Base-by-base conservation (phyloP, 30 jellyfish, hydroid and myxozoan species). In the Cassiopea andromeda region DNA sequence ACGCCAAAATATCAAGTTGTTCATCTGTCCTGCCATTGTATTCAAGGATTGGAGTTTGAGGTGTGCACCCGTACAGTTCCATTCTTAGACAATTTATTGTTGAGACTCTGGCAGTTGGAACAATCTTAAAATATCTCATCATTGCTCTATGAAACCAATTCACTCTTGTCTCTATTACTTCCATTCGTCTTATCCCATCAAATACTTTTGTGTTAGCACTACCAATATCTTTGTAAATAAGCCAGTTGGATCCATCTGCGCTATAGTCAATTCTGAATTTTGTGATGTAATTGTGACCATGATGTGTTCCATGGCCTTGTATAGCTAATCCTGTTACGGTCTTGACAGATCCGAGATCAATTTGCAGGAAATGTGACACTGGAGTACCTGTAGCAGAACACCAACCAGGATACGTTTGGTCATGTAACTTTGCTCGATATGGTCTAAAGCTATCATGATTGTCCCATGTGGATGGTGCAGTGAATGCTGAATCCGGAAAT, bases 11-110 rank as follows among this genome's bases (percentile, higher is more conserved):
- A 27, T 64, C 15, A 64, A 64, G 73, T 2, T 13, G 8, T 64
- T 9, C 1, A 5, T 3, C 12, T 54, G 7, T 54, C 7, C 0
- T 54, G 64, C 61, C 27, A 75, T 54, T 17, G 76, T 38, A 18
- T 81, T 64, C 49, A 76, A 78, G 49, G 60, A 87, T 45, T 19
- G 85, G 89, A 49, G 68, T 68, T 44, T 48, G 16, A 1, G 84
- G 78, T 13, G 89, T 47, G 61, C 94, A 87, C 2, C 94, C 94
- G 18, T n/a, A 87, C 38, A 87, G 86, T 75, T 87, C 94, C 15
- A 87, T 46, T 44, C 94, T 67, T 18, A 87, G n/a, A 17, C 94
- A 87, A 45, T n/a, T 82, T 19, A 74, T 3, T 16, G 8, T 13
- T 8, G 59, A 1, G 6, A 12, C 85, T 57, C 90, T 66, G 3